Base-by-base conservation (phyloP, 2,113 vertebrate genomes). In the Syrmaticus mikado region DNA sequence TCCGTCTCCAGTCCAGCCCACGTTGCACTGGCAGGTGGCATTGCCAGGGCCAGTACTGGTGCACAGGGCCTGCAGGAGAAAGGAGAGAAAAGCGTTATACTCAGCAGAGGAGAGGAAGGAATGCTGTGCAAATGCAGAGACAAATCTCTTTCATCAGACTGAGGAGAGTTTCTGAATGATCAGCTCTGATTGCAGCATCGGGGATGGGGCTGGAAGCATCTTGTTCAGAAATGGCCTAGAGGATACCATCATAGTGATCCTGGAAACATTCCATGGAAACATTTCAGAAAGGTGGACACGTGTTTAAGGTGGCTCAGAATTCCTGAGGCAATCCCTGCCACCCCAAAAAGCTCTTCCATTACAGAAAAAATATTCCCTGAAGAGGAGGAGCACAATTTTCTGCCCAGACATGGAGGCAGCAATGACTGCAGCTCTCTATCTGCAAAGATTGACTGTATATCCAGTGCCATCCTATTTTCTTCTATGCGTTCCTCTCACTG, bases 1-100 rank as follows among this genome's bases (percentile, higher is more conserved):
- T 11, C 99, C 99, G 0, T 99, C 99, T 16, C 99, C 99, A 0
- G 95, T 98, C 99, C 99, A 99, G 74, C 99, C 99, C 27, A 96
- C 96, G 25, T 96, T 95, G 84, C 99, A 99, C 21, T 98, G 96
- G 90, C 98, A 98, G 10, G 95, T 98, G 25, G 93, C 96, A 3
- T 91, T 98, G 61, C 98, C 98, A 2, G 97, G 98, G 57, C 96
- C 96, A 1, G 89, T 89, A 24, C 97, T 98, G 73, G 97, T 94
- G 95, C 99, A 99, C 77, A 97, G 89, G 3, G 99, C 99, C 99
- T 99, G 41, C 83, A 83, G 85, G 45, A 89, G 75, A 86, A 61
- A 7, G 13, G n/a, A 85, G 25, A 95, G 45, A 65, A 82, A 68
- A 75, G 36, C 67, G 73, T 78, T 34, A 83, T 11, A 36, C 10